phyloP scores from a whole-genome alignment of 2,113 vertebrate species.

The Calidris pygmaea region DNA sequence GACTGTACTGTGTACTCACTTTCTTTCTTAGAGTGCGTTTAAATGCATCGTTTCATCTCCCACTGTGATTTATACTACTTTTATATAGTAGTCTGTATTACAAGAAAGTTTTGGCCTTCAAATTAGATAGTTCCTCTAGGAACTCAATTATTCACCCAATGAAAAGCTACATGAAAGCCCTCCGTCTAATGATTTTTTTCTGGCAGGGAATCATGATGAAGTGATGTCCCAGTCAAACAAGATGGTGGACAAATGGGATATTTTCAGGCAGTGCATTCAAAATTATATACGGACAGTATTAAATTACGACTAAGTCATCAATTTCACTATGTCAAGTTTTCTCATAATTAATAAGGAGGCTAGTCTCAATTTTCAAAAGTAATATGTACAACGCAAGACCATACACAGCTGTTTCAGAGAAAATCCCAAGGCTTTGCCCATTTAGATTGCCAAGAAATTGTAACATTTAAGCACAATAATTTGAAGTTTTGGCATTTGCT shows the following conservation, averaged over 20 bases:
- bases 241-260: not conserved
- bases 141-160: not conserved
- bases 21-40: not conserved
- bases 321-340: not conserved
- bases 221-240: not conserved
- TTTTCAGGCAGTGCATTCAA: not conserved
- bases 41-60: not conserved
- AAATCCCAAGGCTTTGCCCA: not conserved
- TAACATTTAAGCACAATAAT: not conserved
- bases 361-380: not conserved
- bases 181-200: not conserved
- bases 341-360: not conserved
- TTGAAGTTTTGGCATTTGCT: not conserved
- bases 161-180: not conserved
- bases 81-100: not conserved
- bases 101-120: conserved; percentile 22
- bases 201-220: not conserved
- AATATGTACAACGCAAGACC: not conserved
- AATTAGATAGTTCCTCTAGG: not conserved
- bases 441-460: not conserved
- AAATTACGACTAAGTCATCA: not conserved
- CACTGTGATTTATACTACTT: conserved; percentile 20
- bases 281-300: not conserved
- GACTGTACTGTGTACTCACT: not conserved
- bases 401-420: not conserved